Percentiles rank a stretch among this genome's conserved stretches.
These are phyloP conservation scores for Cybosia mesomella DNA, from an alignment of 2,888 invertebrate genomes.

Conservation along the genomic window DNA sequence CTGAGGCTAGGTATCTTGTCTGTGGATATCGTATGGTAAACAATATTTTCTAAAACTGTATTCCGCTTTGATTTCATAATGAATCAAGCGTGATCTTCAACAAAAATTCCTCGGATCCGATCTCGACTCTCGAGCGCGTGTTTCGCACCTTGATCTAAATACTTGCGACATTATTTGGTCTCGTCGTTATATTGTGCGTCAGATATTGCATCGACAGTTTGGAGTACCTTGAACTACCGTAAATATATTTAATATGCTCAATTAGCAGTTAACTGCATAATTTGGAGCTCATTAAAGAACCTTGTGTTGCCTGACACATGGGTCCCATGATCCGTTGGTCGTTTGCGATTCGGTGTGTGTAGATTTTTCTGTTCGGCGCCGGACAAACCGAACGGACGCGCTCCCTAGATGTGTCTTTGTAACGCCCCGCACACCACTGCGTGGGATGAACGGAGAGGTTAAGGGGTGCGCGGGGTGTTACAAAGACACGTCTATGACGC, in stretches of 20 bases:
- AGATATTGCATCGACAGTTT: constrained; percentile 66
- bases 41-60: constrained; percentile 53
- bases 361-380: too few species aligned
- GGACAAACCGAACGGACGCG: too few species aligned
- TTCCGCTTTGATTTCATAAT: constrained; percentile 70
- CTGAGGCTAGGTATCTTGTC: constrained; percentile 47
- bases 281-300: neutral
- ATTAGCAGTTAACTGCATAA: constrained; percentile 28
- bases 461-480: too few species aligned
- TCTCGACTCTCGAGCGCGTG: constrained; percentile 83
- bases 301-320: neutral
- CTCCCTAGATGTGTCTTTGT: too few species aligned
- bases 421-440: too few species aligned
- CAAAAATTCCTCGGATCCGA: constrained; percentile 81
- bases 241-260: constrained; percentile 38
- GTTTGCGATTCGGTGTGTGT: neutral
- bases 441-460: too few species aligned
- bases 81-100: constrained; percentile 79
- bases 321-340: neutral
- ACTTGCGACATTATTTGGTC: constrained; percentile 84
- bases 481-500: too few species aligned
- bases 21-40: constrained; percentile 37
- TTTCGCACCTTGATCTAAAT: constrained; percentile 87
- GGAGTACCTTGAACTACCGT: constrained; percentile 49
- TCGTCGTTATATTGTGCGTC: constrained; percentile 71